Base-by-base conservation (phyloP, 1,140 invertebrate species). In the Drosophila watanabei region DNA sequence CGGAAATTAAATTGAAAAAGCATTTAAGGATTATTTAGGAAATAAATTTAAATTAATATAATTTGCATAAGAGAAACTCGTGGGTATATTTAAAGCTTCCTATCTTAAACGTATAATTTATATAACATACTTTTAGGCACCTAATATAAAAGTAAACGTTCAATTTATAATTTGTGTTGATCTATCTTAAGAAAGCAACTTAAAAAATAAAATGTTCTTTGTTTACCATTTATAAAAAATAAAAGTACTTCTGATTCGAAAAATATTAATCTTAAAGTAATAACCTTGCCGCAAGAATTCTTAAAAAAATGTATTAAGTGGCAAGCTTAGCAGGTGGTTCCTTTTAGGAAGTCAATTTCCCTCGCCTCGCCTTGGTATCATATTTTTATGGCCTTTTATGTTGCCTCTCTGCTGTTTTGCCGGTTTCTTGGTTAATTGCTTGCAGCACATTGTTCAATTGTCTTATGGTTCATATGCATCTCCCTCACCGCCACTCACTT, bases 391-490 rank as follows among this genome's bases (percentile, higher is more conserved):
- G 71, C 69, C 35, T 70, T 70, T 69, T 35, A 69, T 43, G 63
- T 9, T 28, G 46, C 39, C 39, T 39, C 30, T 48, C n/a, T 37
- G 32, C 46, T 46, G 51, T 52, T 28, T 49, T 49, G 63, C 66
- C 11, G 71, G 68, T 62, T 61, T 61, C 65, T 61, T 71, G 79
- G 75, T 86, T 79, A 78, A 90, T 80, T 80, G 79, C 71, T 86
- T 51, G 59, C 76, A 79, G 79, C 82, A 82, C 82, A 86, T 82
- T 90, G 82, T 86, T 90, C 79, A 90, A 90, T 90, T 90, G 86
- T 90, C 89, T 82, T 90, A 82, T 90, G 86, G 86, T 86, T 90
- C 86, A 90, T 90, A 90, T 90, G 86, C 86, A 90, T 75, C 79
- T 82, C 75, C 58, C 76, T 24, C 65, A 82, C 75, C 68, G 70